Percentiles rank a stretch among this genome's conserved stretches.
Conservation (phyloP, 1,140 invertebrate species). For the Homalodisca vitripennis region DNA sequence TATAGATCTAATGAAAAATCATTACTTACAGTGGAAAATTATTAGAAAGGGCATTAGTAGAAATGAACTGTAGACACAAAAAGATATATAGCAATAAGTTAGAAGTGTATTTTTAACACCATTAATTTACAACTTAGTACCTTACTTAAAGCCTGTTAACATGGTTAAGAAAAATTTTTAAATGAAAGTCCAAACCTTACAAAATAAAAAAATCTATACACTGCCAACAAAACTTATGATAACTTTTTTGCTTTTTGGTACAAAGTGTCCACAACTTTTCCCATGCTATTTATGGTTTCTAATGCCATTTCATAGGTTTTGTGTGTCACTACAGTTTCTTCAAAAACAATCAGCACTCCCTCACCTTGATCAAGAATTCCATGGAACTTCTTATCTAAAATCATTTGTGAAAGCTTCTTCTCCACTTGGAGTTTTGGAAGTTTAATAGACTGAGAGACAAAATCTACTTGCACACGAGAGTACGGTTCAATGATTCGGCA, state of each 20-base stretch:
- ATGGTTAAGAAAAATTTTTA: too few relatives aligned
- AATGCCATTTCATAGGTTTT: constrained; percentile 97
- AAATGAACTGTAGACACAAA: too few relatives aligned
- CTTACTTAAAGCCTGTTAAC: too few relatives aligned
- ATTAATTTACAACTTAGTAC: too few relatives aligned
- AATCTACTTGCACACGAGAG: constrained; percentile 88
- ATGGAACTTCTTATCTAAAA: constrained; percentile 96
- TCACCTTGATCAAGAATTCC: constrained; percentile 98
- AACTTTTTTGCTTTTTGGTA: constrained; percentile 99
- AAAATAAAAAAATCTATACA: neutral
- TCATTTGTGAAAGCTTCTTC: constrained; percentile 99
- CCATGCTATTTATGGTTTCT: constrained; percentile 98
- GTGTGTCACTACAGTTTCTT: constrained; percentile 89
- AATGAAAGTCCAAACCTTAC: constrained; percentile 10
- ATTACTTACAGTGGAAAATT: too few relatives aligned
- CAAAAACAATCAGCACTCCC: constrained; percentile 95
- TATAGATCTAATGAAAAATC: too few relatives aligned
- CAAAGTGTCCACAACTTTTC: constrained; percentile 97
- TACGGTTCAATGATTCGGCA: constrained; percentile 99
- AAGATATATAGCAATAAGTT: too few relatives aligned
- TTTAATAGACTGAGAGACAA: constrained; percentile 79
- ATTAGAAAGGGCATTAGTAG: too few relatives aligned
- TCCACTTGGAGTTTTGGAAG: constrained; percentile 90
- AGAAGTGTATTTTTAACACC: too few relatives aligned
- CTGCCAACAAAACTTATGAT: constrained; percentile 61